Evolutionary conservation across 2,797 vertebrate species (phyloP).

Genomic region (Garrulus glandarius): DNA sequence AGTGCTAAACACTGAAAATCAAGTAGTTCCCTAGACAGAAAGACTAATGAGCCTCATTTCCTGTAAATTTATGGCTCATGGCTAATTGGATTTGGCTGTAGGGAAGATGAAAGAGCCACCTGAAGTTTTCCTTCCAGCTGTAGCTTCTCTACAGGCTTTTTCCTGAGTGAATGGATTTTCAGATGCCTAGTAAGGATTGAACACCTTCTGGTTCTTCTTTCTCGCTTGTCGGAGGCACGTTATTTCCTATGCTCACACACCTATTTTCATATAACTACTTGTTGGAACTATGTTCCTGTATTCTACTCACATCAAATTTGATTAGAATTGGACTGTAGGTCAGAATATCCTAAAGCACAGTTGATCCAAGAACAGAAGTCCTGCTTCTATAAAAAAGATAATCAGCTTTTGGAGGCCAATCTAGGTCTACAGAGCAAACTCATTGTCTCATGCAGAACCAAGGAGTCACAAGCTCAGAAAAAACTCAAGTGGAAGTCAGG

Average conservation of each 20-base stretch:
- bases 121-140: neutral
- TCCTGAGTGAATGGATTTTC: neutral
- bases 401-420: neutral
- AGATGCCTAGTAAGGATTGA: neutral
- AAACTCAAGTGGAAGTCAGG: neutral
- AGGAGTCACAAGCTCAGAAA: neutral
- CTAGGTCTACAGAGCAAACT: neutral
- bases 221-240: neutral
- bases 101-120: neutral
- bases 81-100: constrained; percentile 8
- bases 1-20: neutral
- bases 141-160: neutral
- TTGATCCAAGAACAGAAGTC: neutral
- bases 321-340: neutral
- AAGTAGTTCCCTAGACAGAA: neutral
- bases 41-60: constrained; percentile 8
- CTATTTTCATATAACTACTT: neutral
- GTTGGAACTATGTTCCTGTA: neutral
- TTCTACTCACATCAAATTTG: neutral
- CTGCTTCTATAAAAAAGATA: neutral
- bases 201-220: neutral
- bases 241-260: neutral
- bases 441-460: neutral
- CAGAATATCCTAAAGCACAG: neutral
- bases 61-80: neutral